phyloP scores from a whole-genome alignment of 1,140 invertebrate genomes.

The Leptopilina boulardi region DNA sequence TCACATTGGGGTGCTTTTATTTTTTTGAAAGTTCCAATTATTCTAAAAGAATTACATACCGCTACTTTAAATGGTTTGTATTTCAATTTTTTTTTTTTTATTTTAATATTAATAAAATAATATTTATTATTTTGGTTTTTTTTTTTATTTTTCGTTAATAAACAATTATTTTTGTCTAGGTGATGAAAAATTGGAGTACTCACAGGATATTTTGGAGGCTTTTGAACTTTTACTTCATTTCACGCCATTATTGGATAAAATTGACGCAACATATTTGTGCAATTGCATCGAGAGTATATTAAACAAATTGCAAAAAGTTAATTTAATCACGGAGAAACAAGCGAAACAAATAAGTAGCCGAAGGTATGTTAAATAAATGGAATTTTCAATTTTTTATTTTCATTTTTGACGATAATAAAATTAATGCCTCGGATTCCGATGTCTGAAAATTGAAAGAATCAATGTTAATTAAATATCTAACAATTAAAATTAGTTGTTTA shows the following conservation, averaged over 20 bases:
- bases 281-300: slow-evolving; percentile 91
- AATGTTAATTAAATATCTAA: no score
- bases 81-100: slow-evolving; percentile 32
- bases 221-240: slow-evolving; percentile 89
- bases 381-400: not conserved
- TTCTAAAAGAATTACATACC: slow-evolving; percentile 83
- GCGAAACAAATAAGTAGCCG: slow-evolving; percentile 83
- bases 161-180: slow-evolving; percentile 48
- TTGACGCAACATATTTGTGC: slow-evolving; percentile 91
- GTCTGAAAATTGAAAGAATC: no score
- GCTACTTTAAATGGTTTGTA: slow-evolving; percentile 70
- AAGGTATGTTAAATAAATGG: slow-evolving; percentile 73
- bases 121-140: slow-evolving; percentile 40
- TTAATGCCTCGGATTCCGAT: no score
- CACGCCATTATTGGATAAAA: slow-evolving; percentile 89
- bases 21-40: slow-evolving; percentile 91
- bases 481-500: no score
- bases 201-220: slow-evolving; percentile 86
- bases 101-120: slow-evolving; percentile 37
- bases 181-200: slow-evolving; percentile 80
- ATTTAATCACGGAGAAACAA: slow-evolving; percentile 88
- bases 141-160: not conserved
- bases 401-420: no score
- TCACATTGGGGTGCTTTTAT: slow-evolving; percentile 95
- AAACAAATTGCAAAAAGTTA: slow-evolving; percentile 87